Conservation (phyloP, 2,888 invertebrate species). For the Atrina japonica region DNA sequence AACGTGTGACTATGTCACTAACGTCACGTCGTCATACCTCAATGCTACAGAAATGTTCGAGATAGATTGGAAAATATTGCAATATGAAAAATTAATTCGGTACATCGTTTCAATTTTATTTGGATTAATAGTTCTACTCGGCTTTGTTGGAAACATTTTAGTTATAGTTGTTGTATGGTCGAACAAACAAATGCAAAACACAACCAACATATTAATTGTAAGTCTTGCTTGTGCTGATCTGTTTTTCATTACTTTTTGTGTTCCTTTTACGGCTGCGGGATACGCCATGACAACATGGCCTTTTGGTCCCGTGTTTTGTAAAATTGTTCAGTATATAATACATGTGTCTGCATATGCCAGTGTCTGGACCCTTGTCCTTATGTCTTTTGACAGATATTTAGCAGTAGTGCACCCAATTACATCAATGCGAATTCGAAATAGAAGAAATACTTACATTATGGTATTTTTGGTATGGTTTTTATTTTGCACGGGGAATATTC, state of each 20-base stretch:
- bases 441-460: slow-evolving; percentile 89
- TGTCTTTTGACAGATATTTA: slow-evolving; percentile 94
- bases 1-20: too few relatives aligned
- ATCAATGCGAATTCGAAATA: slow-evolving; percentile 91
- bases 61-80: slow-evolving; percentile 8
- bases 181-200: slow-evolving; percentile 95
- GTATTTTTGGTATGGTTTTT: slow-evolving; percentile 91
- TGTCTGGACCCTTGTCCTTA: slow-evolving; percentile 95
- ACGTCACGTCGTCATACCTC: background rate
- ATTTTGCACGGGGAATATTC: slow-evolving; percentile 82
- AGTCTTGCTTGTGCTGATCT: slow-evolving; percentile 94
- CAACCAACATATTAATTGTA: slow-evolving; percentile 94
- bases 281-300: slow-evolving; percentile 94
- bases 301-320: slow-evolving; percentile 94
- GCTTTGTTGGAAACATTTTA: slow-evolving; percentile 93
- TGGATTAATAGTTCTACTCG: slow-evolving; percentile 91
- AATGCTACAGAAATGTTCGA: slow-evolving; percentile 19
- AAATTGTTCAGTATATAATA: slow-evolving; percentile 93
- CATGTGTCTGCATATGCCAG: slow-evolving; percentile 96
- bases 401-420: slow-evolving; percentile 96
- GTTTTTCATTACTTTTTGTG: slow-evolving; percentile 95
- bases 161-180: slow-evolving; percentile 94
- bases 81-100: slow-evolving; percentile 64
- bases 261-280: slow-evolving; percentile 95
- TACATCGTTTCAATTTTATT: slow-evolving; percentile 85